Base-by-base conservation (phyloP, 2,888 invertebrate genomes). In the Stenolophus ochropezus region DNA sequence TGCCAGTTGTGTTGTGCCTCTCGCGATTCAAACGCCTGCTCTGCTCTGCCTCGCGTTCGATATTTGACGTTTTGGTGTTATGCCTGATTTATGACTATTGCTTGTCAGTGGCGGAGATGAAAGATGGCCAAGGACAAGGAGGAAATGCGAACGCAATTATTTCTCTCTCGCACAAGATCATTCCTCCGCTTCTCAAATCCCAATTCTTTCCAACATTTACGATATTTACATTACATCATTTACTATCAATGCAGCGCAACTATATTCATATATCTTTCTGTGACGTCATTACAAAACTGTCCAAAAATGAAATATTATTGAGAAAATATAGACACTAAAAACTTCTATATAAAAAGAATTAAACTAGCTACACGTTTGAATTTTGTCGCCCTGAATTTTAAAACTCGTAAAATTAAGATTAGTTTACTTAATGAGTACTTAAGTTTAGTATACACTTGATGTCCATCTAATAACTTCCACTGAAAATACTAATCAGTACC, bases 11-110 rank as follows among this genome's bases (percentile, higher is more conserved):
- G 65, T 33, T 65, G 23, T 47, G 14, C 33, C 33, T 33, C 65
- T 33, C 33, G 20, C 65, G 65, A 69, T 69, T 69, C 65, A 69
- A 69, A 69, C 65, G 65, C 65, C 33, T 42, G 33, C 33, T n/a
- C n/a, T n/a, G n/a, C 33, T 42, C 33, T 42, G 33, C 33, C 18
- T 18, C 18, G 33, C 65, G 65, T 69, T 47, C 51, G 51, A 73
- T 73, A 73, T 73, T 51, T 73, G 73, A 73, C 73, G 73, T 73
- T 73, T 49, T 49, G 51, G 49, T 73, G 73, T 73, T 49, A 49
- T 49, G 25, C n/a, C 73, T 73, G 73, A 73, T 73, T 73, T 73
- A 73, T 73, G 73, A 49, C 51, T 73, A 73, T 73, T 73, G 73
- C 21, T 73, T 47, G 73, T 49, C 73, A 69, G 65, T 33, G 65